A percentile compares a stretch with the other conserved stretches of the same genome.
Conservation (phyloP, 2,888 invertebrate species). For the Mesochorus sp. region DNA sequence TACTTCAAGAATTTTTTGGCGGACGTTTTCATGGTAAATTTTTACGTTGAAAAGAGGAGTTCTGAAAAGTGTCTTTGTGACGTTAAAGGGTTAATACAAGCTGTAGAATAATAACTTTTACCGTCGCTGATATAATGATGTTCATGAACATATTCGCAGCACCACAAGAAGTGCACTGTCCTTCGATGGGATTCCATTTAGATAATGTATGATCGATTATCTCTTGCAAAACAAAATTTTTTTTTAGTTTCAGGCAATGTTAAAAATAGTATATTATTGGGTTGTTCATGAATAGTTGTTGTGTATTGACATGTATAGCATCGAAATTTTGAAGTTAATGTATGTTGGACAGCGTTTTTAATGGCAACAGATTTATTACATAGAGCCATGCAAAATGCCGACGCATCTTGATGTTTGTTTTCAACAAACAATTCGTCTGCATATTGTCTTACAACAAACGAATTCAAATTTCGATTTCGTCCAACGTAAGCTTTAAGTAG, state of each 20-base stretch:
- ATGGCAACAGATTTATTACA: background rate
- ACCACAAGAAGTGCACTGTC: background rate
- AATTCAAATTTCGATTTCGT: background rate
- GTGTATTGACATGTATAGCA: background rate
- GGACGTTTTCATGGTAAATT: no score
- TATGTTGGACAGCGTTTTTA: background rate
- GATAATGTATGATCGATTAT: background rate
- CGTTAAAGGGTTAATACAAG: background rate
- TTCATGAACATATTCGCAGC: background rate
- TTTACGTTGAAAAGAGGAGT: no score
- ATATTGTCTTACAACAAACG: background rate
- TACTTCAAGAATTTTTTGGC: no score
- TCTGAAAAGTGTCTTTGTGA: background rate
- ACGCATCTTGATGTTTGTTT: background rate
- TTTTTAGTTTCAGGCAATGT: background rate
- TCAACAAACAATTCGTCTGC: background rate
- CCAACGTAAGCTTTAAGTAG: conserved; percentile 1
- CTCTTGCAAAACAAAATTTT: background rate
- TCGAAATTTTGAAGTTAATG: background rate
- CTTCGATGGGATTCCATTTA: background rate
- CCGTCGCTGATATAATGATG: background rate
- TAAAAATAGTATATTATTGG: conserved; percentile 2
- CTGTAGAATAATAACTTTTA: conserved; percentile 4
- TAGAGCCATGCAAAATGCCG: background rate
- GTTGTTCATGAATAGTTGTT: background rate